Conservation (phyloP, 1,140 invertebrate species). For the Trichonephila inaurata region DNA sequence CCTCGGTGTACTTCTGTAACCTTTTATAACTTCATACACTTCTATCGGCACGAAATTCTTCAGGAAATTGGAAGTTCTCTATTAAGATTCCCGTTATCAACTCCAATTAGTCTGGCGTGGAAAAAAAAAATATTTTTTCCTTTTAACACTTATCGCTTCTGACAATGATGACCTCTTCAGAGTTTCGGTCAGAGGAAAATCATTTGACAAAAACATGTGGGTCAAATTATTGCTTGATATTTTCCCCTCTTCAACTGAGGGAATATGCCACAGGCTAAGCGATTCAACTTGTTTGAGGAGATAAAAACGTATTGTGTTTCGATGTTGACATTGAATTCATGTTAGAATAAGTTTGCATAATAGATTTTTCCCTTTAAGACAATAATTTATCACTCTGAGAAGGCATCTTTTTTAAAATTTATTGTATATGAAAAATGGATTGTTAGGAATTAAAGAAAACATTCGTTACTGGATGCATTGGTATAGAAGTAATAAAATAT, state of each 20-base stretch:
- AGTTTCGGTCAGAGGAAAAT: background rate
- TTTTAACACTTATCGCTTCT: background rate
- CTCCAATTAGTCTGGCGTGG: background rate
- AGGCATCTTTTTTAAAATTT: too few relatives aligned
- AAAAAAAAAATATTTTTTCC: background rate
- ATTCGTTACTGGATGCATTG: too few relatives aligned
- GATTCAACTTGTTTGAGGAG: background rate
- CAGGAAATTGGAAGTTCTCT: background rate
- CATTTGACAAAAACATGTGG: background rate
- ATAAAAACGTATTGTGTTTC: background rate
- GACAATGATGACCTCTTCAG: background rate
- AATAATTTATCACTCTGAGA: too few relatives aligned
- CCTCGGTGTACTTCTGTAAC: too few relatives aligned
- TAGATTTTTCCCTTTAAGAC: background rate
- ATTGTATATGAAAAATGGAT: too few relatives aligned
- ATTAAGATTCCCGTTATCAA: background rate
- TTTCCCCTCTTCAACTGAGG: background rate
- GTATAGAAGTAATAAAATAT: too few relatives aligned
- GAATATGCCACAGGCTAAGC: background rate
- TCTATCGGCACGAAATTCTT: background rate
- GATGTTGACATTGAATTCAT: background rate
- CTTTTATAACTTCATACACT: background rate
- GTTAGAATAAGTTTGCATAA: background rate
- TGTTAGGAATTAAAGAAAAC: too few relatives aligned
- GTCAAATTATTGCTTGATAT: conserved; percentile 4